These are phyloP conservation scores for Dendrophyllia cribrosa DNA, from an alignment of 64 coral and sea anemone species.

Conservation along the genomic window DNA sequence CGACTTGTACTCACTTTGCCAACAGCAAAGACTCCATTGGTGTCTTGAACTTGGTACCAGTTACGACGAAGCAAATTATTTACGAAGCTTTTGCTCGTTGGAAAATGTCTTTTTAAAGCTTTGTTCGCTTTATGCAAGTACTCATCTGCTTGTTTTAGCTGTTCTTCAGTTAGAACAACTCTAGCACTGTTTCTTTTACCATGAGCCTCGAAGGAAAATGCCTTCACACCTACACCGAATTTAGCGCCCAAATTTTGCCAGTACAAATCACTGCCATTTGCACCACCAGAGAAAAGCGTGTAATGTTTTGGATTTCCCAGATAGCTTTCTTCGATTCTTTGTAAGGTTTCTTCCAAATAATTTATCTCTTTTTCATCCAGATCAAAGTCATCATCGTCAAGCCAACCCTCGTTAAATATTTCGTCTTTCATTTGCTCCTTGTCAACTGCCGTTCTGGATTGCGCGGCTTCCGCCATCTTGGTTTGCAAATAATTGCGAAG, in stretches of 20 bases:
- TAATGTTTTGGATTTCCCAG: conserved; percentile 57
- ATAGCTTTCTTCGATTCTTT: conserved; percentile 31
- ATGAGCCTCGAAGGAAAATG: conserved; percentile 70
- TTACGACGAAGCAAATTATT: conserved; percentile 73
- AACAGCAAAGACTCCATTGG: conserved; percentile 64
- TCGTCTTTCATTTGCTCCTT: neutral
- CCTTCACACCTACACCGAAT: conserved; percentile 48
- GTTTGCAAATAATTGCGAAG: too few relatives aligned
- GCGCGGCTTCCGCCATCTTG: too few relatives aligned
- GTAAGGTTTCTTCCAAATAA: conserved; percentile 14
- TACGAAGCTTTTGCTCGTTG: conserved; percentile 61
- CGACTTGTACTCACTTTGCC: conserved; percentile 28
- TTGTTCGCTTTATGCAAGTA: conserved; percentile 57
- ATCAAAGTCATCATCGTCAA: neutral
- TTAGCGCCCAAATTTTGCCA: conserved; percentile 70
- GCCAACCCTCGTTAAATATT: neutral
- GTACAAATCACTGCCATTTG: conserved; percentile 57
- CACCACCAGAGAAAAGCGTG: conserved; percentile 73
- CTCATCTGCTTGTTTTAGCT: conserved; percentile 70
- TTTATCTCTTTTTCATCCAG: neutral
- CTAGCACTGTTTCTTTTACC: conserved; percentile 24
- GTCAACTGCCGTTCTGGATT: too few relatives aligned
- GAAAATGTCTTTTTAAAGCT: conserved; percentile 74
- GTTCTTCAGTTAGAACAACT: conserved; percentile 45
- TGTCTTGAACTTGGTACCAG: conserved; percentile 74